Conservation (phyloP, 1,140 invertebrate genomes). For the Lordiphosa collinella region DNA sequence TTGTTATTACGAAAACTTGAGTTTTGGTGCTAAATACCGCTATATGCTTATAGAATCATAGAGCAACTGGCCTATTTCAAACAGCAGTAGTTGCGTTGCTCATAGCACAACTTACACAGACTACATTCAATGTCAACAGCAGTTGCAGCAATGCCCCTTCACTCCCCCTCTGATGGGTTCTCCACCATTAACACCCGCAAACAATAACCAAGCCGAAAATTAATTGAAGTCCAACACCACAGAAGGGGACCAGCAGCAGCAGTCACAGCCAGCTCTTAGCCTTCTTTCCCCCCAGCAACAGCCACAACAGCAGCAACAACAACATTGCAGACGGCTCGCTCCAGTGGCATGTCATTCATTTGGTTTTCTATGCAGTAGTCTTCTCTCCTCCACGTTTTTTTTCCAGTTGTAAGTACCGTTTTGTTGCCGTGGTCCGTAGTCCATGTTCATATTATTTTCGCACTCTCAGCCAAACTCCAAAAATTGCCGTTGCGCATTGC, state of each 20-base stretch:
- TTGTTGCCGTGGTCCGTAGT: constrained; percentile 33
- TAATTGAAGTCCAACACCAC: constrained; percentile 50
- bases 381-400: background rate
- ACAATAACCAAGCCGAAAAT: constrained; percentile 57
- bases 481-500: constrained; percentile 6
- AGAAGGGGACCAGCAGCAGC: constrained; percentile 10
- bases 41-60: too few species aligned
- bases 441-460: constrained; percentile 55
- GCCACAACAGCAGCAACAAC: constrained; percentile 35
- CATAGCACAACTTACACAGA: background rate
- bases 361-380: constrained; percentile 38
- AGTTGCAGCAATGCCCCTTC: constrained; percentile 9
- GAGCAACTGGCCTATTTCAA: too few species aligned
- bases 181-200: constrained; percentile 41
- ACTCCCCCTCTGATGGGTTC: background rate
- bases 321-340: constrained; percentile 24
- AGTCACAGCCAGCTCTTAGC: too few species aligned
- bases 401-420: constrained; percentile 3
- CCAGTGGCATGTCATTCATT: constrained; percentile 47
- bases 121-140: constrained; percentile 25
- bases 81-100: too few species aligned
- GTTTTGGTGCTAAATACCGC: too few species aligned
- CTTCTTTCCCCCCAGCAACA: background rate
- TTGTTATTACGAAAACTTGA: too few species aligned
- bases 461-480: constrained; percentile 39